A percentile compares a stretch with the other conserved stretches of the same genome.
Evolutionary conservation across 2,113 vertebrate species (phyloP).

Genomic region (Archocentrus centrarchus): DNA sequence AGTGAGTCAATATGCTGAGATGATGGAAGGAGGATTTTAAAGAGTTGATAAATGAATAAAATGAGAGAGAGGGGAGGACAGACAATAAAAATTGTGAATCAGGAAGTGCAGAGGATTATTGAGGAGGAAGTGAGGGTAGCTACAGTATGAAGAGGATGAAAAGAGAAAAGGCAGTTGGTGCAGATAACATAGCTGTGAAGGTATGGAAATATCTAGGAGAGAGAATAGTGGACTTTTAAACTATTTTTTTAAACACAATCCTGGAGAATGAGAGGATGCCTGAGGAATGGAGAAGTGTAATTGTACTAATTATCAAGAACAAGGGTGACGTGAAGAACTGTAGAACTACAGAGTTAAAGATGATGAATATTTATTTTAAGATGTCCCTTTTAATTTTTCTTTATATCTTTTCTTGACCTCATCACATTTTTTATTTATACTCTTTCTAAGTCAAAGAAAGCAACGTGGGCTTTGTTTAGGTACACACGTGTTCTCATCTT

Average conservation of each 20-base stretch:
- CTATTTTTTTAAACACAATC: background rate
- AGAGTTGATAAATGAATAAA: too few species aligned
- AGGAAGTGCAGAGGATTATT: too few species aligned
- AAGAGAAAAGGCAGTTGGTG: background rate
- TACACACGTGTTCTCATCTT: background rate
- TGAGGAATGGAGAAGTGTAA: background rate
- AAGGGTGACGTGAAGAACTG: too few species aligned
- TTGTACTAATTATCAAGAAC: background rate
- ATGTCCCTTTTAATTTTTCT: too few species aligned
- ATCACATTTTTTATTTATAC: background rate
- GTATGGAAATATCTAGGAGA: accelerated
- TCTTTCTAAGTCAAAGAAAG: background rate
- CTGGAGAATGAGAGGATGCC: background rate
- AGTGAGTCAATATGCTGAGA: too few species aligned
- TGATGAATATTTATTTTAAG: background rate
- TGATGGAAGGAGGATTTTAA: too few species aligned
- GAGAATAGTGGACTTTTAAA: background rate
- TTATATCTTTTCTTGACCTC: too few species aligned
- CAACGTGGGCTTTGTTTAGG: too few species aligned
- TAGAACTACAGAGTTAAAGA: background rate
- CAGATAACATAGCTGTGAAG: background rate
- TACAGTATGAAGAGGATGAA: too few species aligned
- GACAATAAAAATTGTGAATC: too few species aligned
- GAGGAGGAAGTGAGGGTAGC: too few species aligned
- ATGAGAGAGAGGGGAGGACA: too few species aligned